Evolutionary conservation across 2,113 vertebrate species (phyloP).

Genomic region (Asarcornis scutulata): DNA sequence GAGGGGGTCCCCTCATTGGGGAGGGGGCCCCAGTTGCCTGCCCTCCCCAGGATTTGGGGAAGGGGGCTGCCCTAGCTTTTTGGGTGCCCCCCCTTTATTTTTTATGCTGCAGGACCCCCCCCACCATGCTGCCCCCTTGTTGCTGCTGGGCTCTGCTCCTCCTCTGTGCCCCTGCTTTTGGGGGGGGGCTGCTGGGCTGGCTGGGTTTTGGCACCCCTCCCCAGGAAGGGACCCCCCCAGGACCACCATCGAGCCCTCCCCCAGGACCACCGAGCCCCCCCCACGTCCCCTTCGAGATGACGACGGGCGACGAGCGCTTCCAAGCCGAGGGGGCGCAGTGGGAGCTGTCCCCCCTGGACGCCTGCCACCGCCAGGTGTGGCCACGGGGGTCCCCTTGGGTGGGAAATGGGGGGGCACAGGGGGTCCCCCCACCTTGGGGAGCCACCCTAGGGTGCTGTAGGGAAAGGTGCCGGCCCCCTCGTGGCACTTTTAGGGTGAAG

Average conservation of each 20-base stretch:
- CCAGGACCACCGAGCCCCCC: background rate
- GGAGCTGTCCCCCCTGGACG: slow-evolving; percentile 69
- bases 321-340: slow-evolving; percentile 66
- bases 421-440: background rate
- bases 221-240: background rate
- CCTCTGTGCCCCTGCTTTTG: rapidly evolving
- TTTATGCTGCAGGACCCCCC: background rate
- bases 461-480: too few relatives aligned
- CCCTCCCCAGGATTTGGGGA: background rate
- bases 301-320: slow-evolving; percentile 66
- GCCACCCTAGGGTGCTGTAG: background rate
- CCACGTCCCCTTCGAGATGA: slow-evolving; percentile 64
- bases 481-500: background rate
- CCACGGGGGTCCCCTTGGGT: background rate
- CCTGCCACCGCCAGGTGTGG: slow-evolving; percentile 65
- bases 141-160: background rate
- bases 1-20: too few relatives aligned
- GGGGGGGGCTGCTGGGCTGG: background rate
- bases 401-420: background rate
- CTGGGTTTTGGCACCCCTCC: rapidly evolving
- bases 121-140: background rate
- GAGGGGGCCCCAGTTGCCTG: too few relatives aligned
- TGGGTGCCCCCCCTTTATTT: too few relatives aligned
- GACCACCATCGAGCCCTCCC: background rate
- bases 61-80: too few relatives aligned